phyloP scores from a whole-genome alignment of 64 coral and sea anemone species.

The Hydrozoanthus tunicans region DNA sequence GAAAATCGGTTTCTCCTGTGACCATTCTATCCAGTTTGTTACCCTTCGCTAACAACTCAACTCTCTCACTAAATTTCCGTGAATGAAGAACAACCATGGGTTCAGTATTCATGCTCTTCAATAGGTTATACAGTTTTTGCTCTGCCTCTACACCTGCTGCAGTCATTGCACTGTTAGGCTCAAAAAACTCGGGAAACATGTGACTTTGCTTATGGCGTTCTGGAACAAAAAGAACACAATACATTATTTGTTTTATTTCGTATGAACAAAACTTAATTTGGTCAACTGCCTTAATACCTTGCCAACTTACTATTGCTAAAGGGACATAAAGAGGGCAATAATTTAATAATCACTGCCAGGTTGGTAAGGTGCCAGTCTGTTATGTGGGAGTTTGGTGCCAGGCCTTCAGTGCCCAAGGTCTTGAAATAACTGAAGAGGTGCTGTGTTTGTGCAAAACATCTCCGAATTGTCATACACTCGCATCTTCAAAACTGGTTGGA shows the following conservation, averaged over 20 bases:
- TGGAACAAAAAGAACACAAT: neutral
- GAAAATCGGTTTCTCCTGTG: slow-evolving; percentile 10
- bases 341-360: no score
- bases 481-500: no score
- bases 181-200: slow-evolving; percentile 7
- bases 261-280: neutral
- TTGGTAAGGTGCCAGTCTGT: no score
- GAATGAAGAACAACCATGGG: slow-evolving; percentile 23
- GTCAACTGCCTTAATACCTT: no score
- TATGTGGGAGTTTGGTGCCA: no score
- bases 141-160: neutral
- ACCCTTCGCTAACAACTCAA: neutral
- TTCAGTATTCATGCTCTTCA: neutral
- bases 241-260: neutral
- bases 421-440: no score
- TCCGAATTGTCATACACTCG: no score
- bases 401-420: no score
- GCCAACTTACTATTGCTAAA: no score
- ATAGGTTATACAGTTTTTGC: neutral
- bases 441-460: no score
- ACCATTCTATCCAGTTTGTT: neutral
- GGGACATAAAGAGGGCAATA: no score
- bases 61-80: neutral
- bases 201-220: neutral
- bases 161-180: neutral